phyloP scores from a whole-genome alignment of 2,113 vertebrate species.

The Leucosticte australis region DNA sequence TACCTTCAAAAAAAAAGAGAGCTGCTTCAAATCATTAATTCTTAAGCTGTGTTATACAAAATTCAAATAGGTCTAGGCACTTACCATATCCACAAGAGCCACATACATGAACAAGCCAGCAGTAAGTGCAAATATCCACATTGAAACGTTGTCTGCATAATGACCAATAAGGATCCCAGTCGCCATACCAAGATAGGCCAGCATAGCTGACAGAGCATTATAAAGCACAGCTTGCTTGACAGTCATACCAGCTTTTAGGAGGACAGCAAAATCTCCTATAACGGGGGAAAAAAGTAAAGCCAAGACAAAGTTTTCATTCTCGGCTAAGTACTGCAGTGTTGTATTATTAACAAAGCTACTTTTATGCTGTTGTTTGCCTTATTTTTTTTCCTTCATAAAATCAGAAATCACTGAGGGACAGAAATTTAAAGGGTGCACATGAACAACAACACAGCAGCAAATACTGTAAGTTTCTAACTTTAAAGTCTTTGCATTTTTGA shows the following conservation, averaged over 20 bases:
- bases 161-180: constrained; percentile 94
- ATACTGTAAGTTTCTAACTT: not conserved
- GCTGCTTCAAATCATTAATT: not conserved
- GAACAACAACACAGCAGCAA: not conserved
- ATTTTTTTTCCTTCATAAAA: not conserved
- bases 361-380: not conserved
- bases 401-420: not conserved
- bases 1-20: not conserved
- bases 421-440: not conserved
- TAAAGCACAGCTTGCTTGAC: constrained; percentile 95
- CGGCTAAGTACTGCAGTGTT: not conserved
- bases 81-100: constrained; percentile 98
- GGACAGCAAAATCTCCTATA: constrained; percentile 93
- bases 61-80: constrained; percentile 35
- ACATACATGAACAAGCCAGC: constrained; percentile 98
- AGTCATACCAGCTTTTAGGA: constrained; percentile 95
- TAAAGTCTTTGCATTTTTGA: not conserved
- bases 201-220: constrained; percentile 91
- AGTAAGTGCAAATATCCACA: constrained; percentile 97
- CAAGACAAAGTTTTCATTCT: not conserved
- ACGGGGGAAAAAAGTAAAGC: not conserved
- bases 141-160: constrained; percentile 93
- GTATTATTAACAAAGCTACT: not conserved
- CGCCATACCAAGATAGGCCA: constrained; percentile 91
- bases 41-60: not conserved